These are phyloP conservation scores for Siphamia tubifer DNA, from an alignment of 2,113 vertebrate genomes.

Conservation along the genomic window DNA sequence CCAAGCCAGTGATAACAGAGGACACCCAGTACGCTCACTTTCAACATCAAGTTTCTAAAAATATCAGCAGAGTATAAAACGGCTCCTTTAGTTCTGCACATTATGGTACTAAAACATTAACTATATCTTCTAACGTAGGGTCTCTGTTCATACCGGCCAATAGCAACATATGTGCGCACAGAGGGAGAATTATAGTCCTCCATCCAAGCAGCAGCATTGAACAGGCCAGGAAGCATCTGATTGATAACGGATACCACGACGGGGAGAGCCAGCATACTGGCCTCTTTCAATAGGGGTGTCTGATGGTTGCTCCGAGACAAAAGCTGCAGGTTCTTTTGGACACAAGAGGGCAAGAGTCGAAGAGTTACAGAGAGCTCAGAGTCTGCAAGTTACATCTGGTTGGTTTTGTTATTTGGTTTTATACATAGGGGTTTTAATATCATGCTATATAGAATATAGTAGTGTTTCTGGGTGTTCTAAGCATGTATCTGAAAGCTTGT, in stretches of 20 bases:
- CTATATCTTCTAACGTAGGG: background rate
- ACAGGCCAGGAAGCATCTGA: slow-evolving; percentile 82
- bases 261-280: slow-evolving; percentile 81
- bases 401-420: background rate
- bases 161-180: slow-evolving; percentile 80
- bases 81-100: background rate
- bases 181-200: slow-evolving; percentile 86
- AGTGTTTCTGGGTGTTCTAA: too few relatives aligned
- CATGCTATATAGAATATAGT: too few relatives aligned
- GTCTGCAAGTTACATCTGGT: too few relatives aligned
- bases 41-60: slow-evolving; percentile 88
- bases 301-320: rapidly evolving
- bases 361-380: background rate
- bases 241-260: slow-evolving; percentile 85
- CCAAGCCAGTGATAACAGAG: slow-evolving; percentile 92
- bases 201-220: slow-evolving; percentile 82
- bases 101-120: background rate
- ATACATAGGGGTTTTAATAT: too few relatives aligned
- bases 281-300: slow-evolving; percentile 60
- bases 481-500: too few relatives aligned
- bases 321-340: slow-evolving; percentile 16
- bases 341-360: background rate
- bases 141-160: slow-evolving; percentile 80
- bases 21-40: slow-evolving; percentile 80
- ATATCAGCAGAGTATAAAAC: background rate